Conservation (phyloP, 2,113 vertebrate species). For the Holacanthus passer region DNA sequence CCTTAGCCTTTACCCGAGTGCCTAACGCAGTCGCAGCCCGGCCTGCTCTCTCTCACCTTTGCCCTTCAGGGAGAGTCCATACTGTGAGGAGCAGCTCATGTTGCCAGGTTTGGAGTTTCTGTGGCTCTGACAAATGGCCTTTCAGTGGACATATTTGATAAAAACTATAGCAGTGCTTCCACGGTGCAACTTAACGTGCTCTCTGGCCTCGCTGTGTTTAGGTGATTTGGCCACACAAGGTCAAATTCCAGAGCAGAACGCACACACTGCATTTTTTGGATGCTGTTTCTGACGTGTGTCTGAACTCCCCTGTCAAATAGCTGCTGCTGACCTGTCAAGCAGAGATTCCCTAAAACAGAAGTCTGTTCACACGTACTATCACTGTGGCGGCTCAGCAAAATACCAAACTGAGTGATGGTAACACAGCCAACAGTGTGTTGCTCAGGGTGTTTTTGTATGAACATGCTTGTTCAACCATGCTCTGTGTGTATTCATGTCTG, state of each 20-base stretch:
- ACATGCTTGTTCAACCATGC: not conserved
- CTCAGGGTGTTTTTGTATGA: not conserved
- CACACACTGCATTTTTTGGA: slow-evolving; percentile 13
- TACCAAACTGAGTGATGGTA: not conserved
- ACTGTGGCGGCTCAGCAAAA: not conserved
- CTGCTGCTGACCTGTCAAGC: slow-evolving; percentile 9
- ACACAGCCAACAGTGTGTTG: not conserved
- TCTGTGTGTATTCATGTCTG: not conserved
- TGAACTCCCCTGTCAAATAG: slow-evolving; percentile 18
- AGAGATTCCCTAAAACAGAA: not conserved
- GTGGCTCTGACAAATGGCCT: slow-evolving; percentile 13
- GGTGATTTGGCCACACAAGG: slow-evolving; percentile 21
- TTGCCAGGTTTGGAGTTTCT: slow-evolving; percentile 17
- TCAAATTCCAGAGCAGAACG: slow-evolving; percentile 49
- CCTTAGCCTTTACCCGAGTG: slow-evolving; percentile 21
- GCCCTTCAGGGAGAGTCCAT: slow-evolving; percentile 19
- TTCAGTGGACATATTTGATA: slow-evolving; percentile 14
- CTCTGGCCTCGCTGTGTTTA: slow-evolving; percentile 1
- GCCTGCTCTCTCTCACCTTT: slow-evolving; percentile 30
- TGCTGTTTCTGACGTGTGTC: not conserved
- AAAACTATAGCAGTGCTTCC: slow-evolving; percentile 13
- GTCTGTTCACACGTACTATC: not conserved
- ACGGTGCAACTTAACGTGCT: slow-evolving; percentile 16
- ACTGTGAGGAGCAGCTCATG: slow-evolving; percentile 20
- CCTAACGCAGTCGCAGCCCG: not conserved